Evolutionary conservation across 2,113 vertebrate genomes (phyloP), one percentile per base, ranked within the genome.

Genomic region (Galeopterus variegatus): DNA sequence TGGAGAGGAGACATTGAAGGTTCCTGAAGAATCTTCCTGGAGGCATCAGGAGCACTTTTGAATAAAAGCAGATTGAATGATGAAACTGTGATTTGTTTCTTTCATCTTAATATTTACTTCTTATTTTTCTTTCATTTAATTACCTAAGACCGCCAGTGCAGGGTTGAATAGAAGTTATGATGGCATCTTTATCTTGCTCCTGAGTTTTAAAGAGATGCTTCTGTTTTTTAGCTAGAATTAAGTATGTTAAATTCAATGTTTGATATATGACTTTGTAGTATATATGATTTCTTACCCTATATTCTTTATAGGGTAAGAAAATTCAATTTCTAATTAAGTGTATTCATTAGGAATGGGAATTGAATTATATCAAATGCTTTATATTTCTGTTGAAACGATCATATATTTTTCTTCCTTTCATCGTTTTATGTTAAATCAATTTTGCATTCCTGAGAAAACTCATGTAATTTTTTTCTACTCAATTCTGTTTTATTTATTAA

Each of bases 201-300:
- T 45, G 9, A 54, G 64, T 45, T 64, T 62, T 52, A 86, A 85
- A 18, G 4, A 17, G 41, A 60, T 85, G 62, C 36, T 85, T 70
- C 64, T 86, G 4, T 19, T 52, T 84, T 58, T 86, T 70, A 72
- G 23, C 72, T 72, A 77, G 64, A 95, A 90, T 65, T 88, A 62
- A 56, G 14, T 64, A 52, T 52, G 80, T 95, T 64, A 70, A 85
- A 82, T 82, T 75, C 19, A 8, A 33, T 48, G 31, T 77, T 83
- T 18, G 33, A 14, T 31, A 14, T 50, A 41, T 84, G 19, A 79
- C 54, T 95, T 79, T 77, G 31, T 41, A 85, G 48, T 56, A 60
- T 41, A 41, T 41, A 41, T 41, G 41, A 41, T 41, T 41, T 41
- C 41, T 41, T 41, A 41, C 41, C 41, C 41, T 41, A 41, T 75